phyloP scores from a whole-genome alignment of 2,888 invertebrate genomes.

The Lasioglossum leucozonium region DNA sequence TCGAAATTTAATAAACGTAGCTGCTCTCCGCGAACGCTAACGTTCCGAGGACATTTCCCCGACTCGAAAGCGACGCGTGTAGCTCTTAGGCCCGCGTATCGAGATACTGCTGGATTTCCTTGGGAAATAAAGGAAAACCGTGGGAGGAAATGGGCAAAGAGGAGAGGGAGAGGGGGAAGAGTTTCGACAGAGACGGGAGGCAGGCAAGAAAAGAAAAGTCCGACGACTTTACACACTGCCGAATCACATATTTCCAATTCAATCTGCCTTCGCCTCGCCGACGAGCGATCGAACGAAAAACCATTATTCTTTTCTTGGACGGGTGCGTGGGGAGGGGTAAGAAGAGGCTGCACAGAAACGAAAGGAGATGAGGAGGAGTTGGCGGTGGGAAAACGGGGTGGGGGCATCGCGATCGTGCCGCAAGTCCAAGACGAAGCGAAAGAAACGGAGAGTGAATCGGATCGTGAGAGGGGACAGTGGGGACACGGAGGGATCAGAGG shows the following conservation, averaged over 20 bases:
- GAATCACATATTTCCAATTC: constrained; percentile 82
- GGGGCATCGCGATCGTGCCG: constrained; percentile 47
- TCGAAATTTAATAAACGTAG: constrained; percentile 6
- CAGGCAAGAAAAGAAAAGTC: constrained; percentile 57
- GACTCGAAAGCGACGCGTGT: constrained; percentile 2
- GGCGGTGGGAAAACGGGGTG: background rate
- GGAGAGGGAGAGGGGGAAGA: constrained; percentile 9
- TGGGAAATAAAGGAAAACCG: constrained; percentile 24
- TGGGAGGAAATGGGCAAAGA: constrained; percentile 29
- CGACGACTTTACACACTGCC: constrained; percentile 80
- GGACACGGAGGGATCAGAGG: constrained; percentile 7
- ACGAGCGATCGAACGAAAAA: constrained; percentile 78
- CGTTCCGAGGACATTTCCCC: background rate
- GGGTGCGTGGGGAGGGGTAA: constrained; percentile 23
- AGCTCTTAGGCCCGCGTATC: constrained; percentile 13
- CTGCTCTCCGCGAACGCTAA: constrained; percentile 1
- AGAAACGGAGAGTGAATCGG: constrained; percentile 62
- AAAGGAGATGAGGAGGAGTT: background rate
- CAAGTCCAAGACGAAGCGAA: constrained; percentile 38
- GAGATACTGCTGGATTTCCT: constrained; percentile 30
- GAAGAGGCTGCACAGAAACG: constrained; percentile 17
- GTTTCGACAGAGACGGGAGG: constrained; percentile 5
- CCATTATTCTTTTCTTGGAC: constrained; percentile 77
- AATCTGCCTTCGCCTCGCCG: constrained; percentile 71
- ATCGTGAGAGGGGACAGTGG: constrained; percentile 38